Conservation (phyloP, 2,113 vertebrate genomes). For the Cercocebus atys region DNA sequence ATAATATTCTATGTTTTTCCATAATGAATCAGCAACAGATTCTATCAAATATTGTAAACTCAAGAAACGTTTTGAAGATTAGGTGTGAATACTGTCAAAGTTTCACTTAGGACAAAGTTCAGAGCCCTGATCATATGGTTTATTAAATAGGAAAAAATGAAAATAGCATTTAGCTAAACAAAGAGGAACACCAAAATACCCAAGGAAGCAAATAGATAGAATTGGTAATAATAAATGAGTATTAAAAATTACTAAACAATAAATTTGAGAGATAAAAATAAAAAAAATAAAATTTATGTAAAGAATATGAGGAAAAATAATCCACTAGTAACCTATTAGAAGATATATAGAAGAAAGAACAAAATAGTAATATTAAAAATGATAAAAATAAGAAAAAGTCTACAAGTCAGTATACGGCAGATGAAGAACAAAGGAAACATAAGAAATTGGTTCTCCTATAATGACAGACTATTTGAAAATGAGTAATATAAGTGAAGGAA, state of each 20-base stretch:
- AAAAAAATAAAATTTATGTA: not conserved
- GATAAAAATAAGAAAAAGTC: not conserved
- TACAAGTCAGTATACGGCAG: not conserved
- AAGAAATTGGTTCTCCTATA: not conserved
- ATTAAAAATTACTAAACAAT: not conserved
- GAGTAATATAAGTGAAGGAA: no score
- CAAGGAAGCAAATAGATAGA: not conserved
- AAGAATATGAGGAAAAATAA: not conserved
- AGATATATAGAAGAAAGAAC: not conserved
- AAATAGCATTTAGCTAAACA: not conserved
- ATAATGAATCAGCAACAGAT: no score
- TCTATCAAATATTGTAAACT: not conserved
- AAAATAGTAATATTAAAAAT: not conserved
- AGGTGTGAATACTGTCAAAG: not conserved
- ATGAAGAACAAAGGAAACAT: not conserved
- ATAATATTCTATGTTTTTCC: no score
- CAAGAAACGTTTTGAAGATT: not conserved
- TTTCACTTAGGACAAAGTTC: not conserved
- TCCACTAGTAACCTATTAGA: not conserved
- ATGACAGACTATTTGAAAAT: not conserved
- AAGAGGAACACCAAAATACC: not conserved
- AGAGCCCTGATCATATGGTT: not conserved
- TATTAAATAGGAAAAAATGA: not conserved
- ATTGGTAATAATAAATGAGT: not conserved
- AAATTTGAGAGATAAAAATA: not conserved